Base-by-base conservation (phyloP, 2,113 vertebrate genomes). In the Herpailurus yagouaroundi region DNA sequence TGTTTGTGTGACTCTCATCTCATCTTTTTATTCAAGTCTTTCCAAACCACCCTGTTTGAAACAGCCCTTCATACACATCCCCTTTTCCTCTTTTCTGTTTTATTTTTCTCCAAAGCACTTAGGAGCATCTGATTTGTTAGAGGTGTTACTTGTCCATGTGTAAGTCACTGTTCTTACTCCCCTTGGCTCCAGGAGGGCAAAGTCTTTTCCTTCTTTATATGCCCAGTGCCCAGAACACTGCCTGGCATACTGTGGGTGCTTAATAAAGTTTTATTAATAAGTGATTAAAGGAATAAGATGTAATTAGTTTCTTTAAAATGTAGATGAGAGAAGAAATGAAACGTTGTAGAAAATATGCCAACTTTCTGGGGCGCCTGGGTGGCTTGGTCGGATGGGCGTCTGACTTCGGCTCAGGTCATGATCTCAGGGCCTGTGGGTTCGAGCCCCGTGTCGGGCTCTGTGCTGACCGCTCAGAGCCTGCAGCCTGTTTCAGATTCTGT, bases 401-500 rank as follows among this genome's bases (percentile, higher is more conserved):
- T 0, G 45, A 45, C 45, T 45, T 45, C 45, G 8, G 45, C 45
- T 45, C 45, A 45, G 45, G 45, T 45, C 45, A 45, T 9, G 8
- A 45, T 45, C 45, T 45, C 45, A 9, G 0, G 1, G 45, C 8
- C 7, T 1, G 8, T 45, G 45, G 0, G 45, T 45, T 9, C 8
- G 8, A 45, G 45, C 45, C 45, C 7, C 1, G 1, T 0, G 45
- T 45, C 7, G 1, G 45, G 45, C 45, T 45, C 45, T 45, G 45
- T 45, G 45, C 45, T 45, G 45, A 45, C 45, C 0, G 0, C 45
- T 45, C 7, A 45, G 45, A 45, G 45, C 45, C 45, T 45, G 45
- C 7, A 9, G 8, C 7, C 45, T 45, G 8, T 9, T 9, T 45
- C 8, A 0, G 45, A 8, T 9, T 45, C 45, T 45, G 45, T 45